Percentiles rank a stretch among this genome's conserved stretches.
phyloP scores from a whole-genome alignment of 2,888 invertebrate species.

The Artemia sinica region DNA sequence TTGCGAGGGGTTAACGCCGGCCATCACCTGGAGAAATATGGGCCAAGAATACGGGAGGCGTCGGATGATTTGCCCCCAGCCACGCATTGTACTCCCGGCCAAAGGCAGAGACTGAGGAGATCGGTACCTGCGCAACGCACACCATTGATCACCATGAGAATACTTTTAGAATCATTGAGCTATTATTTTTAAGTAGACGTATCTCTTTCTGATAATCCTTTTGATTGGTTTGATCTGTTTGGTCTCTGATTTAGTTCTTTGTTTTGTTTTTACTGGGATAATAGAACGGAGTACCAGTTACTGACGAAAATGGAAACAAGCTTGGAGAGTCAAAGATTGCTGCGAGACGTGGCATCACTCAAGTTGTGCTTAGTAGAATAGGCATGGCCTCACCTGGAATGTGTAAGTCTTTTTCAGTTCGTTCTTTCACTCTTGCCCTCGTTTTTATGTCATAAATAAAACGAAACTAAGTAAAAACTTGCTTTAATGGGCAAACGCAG shows the following conservation, averaged over 20 bases:
- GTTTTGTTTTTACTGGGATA: constrained; percentile 45
- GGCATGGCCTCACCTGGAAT: constrained; percentile 88
- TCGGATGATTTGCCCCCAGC: no score
- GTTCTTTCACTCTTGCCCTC: no score
- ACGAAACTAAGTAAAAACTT: no score
- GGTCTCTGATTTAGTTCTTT: constrained; percentile 6
- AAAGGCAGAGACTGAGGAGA: no score
- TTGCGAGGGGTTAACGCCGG: no score
- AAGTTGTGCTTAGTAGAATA: constrained; percentile 73
- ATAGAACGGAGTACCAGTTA: constrained; percentile 59
- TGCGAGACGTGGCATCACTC: constrained; percentile 63
- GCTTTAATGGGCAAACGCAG: no score
- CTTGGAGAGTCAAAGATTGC: constrained; percentile 46
- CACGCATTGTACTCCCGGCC: no score
- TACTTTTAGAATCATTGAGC: constrained; percentile 12
- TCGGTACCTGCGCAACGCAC: no score
- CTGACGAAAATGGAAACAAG: constrained; percentile 53
- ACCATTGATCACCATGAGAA: constrained; percentile 17
- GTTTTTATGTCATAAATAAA: no score
- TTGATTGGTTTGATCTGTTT: constrained; percentile 4
- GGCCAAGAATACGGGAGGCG: constrained; percentile 15
- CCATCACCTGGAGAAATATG: no score
- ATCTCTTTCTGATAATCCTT: not conserved
- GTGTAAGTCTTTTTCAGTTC: constrained; percentile 43
- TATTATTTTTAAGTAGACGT: not conserved